Evolutionary conservation across 2,888 invertebrate genomes (phyloP).

Genomic region (Drosophila hamatofila): DNA sequence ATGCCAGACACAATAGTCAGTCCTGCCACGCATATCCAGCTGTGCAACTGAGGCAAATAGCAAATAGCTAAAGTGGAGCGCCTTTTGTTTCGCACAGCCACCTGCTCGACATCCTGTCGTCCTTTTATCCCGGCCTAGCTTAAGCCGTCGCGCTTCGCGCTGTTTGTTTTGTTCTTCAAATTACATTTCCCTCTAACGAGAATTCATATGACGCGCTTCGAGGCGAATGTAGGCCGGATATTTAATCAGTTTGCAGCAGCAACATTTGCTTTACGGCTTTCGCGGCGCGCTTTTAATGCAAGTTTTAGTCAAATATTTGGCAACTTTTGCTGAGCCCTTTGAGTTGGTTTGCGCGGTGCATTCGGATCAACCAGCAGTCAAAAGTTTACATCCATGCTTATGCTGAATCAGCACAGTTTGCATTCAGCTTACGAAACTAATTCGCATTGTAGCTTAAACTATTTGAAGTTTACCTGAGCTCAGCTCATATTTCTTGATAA

Average conservation of each 20-base stretch:
- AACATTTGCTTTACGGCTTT: conserved; percentile 52
- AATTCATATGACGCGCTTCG: conserved; percentile 53
- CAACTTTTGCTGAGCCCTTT: neutral
- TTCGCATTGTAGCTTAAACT: neutral
- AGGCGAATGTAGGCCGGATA: conserved; percentile 70
- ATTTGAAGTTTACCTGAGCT: neutral
- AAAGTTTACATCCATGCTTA: neutral
- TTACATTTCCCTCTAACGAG: conserved; percentile 73
- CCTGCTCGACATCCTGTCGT: conserved; percentile 24
- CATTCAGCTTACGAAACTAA: neutral
- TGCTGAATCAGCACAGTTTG: neutral
- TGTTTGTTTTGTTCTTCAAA: conserved; percentile 77
- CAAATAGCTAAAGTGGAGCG: conserved; percentile 31
- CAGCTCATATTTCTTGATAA: neutral
- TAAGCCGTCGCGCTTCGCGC: conserved; percentile 14
- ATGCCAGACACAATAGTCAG: conserved; percentile 3
- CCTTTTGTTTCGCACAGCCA: conserved; percentile 62
- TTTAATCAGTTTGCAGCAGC: conserved; percentile 71
- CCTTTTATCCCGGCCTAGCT: conserved; percentile 16
- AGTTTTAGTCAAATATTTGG: conserved; percentile 31
- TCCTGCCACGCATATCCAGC: conserved; percentile 9
- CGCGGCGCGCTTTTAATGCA: conserved; percentile 5
- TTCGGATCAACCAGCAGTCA: neutral
- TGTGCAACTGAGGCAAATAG: conserved; percentile 2
- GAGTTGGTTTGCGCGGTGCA: neutral